Conservation (phyloP, 2,113 vertebrate species). For the Nycticorax nycticorax region DNA sequence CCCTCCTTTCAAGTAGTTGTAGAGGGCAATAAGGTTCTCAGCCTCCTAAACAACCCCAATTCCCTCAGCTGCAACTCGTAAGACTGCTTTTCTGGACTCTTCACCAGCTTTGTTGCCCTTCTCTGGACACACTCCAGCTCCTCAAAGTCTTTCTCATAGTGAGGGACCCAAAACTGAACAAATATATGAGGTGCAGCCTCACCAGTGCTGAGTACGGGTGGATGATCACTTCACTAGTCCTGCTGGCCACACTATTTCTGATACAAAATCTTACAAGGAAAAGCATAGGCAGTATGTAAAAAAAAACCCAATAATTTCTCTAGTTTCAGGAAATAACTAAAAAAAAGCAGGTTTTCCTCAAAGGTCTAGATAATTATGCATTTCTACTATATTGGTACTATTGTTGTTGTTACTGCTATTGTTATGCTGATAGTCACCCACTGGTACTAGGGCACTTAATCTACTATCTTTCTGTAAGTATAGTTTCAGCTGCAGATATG, state of each 20-base stretch:
- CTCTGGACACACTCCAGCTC: neutral
- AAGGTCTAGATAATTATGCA: neutral
- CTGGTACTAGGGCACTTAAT: neutral
- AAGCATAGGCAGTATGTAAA: neutral
- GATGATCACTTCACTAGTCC: rapidly evolving
- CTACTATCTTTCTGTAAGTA: neutral
- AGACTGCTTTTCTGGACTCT: neutral
- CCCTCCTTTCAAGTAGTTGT: neutral
- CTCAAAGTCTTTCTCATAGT: neutral
- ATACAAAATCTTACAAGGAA: neutral
- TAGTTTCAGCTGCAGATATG: neutral
- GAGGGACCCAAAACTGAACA: neutral
- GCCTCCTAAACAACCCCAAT: neutral
- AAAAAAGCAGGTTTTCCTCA: neutral
- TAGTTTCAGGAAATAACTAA: neutral
- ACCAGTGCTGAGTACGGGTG: neutral
- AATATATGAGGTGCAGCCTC: neutral
- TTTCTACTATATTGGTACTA: neutral
- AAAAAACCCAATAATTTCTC: neutral
- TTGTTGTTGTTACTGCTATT: neutral
- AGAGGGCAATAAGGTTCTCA: neutral
- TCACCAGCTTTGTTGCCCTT: neutral
- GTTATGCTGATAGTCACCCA: neutral
- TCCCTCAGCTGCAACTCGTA: neutral
- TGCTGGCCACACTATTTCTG: neutral